Evolutionary conservation across 2,113 vertebrate genomes (phyloP).

Genomic region (Ceuthmochares aereus): DNA sequence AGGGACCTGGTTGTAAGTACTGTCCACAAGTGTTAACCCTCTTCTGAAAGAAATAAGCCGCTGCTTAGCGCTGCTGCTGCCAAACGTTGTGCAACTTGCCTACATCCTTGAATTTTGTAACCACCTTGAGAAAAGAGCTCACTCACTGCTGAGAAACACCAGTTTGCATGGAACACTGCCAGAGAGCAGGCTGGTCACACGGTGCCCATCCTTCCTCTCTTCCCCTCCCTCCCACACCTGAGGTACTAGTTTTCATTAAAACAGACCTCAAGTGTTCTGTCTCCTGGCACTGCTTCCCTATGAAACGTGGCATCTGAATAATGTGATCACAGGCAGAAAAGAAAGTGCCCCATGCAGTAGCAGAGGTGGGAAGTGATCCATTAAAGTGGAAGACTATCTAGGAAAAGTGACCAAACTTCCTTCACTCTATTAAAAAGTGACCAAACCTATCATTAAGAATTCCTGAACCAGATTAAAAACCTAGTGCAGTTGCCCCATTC

Average conservation of each 20-base stretch:
- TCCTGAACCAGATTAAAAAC: constrained; percentile 7
- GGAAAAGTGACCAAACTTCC: neutral
- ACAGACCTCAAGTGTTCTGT: neutral
- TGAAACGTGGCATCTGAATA: neutral
- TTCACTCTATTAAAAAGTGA: neutral
- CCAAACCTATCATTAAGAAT: neutral
- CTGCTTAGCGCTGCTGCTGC: neutral
- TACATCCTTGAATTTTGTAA: neutral
- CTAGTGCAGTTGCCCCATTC: neutral
- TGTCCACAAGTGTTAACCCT: neutral
- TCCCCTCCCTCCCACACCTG: neutral
- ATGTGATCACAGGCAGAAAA: neutral
- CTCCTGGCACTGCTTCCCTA: neutral
- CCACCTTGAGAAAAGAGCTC: neutral
- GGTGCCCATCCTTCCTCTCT: neutral
- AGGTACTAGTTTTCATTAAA: neutral
- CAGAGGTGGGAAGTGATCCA: neutral
- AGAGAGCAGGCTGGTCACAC: neutral
- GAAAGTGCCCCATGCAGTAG: neutral
- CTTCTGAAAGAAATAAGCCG: neutral
- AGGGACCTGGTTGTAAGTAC: neutral
- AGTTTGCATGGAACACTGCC: neutral
- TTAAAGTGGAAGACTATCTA: neutral
- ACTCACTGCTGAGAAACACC: neutral
- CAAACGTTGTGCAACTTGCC: neutral